Conservation (phyloP, 1,140 invertebrate genomes). For the Vanessa tameamea region DNA sequence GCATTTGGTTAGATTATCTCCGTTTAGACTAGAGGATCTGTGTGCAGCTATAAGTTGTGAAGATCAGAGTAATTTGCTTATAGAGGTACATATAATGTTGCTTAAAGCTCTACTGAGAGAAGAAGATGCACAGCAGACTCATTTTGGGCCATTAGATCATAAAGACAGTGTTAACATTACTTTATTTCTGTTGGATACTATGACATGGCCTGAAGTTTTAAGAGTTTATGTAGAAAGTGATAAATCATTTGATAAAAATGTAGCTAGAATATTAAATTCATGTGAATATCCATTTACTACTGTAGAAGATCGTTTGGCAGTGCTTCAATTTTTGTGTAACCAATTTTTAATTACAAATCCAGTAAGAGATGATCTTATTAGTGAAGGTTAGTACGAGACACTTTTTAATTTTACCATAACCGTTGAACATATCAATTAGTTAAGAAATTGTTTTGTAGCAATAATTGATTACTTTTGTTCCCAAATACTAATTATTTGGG, state of each 20-base stretch:
- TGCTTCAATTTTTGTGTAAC: slow-evolving; percentile 95
- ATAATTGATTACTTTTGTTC: no score
- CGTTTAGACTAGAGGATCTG: slow-evolving; percentile 97
- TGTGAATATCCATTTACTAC: slow-evolving; percentile 95
- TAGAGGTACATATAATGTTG: slow-evolving; percentile 95
- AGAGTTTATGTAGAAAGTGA: slow-evolving; percentile 94
- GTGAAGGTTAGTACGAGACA: slow-evolving; percentile 87
- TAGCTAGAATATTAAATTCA: slow-evolving; percentile 85
- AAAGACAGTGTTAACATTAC: slow-evolving; percentile 98
- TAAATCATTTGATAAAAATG: slow-evolving; percentile 87
- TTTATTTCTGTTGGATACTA: slow-evolving; percentile 94
- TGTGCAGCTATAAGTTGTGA: slow-evolving; percentile 95
- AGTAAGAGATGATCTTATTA: slow-evolving; percentile 94
- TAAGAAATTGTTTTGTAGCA: no score
- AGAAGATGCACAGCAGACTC: slow-evolving; percentile 96
- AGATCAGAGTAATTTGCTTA: slow-evolving; percentile 93
- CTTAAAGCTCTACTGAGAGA: slow-evolving; percentile 95
- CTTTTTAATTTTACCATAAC: slow-evolving; percentile 27
- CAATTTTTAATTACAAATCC: slow-evolving; percentile 96
- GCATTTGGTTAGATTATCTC: slow-evolving; percentile 93
- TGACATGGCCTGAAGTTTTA: slow-evolving; percentile 97
- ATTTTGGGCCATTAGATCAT: slow-evolving; percentile 96
- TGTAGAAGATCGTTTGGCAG: slow-evolving; percentile 90
- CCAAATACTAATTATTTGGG: no score
- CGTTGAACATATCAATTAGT: slow-evolving; percentile 23